Conservation (phyloP, 2,113 vertebrate species). For the Rhea americana region DNA sequence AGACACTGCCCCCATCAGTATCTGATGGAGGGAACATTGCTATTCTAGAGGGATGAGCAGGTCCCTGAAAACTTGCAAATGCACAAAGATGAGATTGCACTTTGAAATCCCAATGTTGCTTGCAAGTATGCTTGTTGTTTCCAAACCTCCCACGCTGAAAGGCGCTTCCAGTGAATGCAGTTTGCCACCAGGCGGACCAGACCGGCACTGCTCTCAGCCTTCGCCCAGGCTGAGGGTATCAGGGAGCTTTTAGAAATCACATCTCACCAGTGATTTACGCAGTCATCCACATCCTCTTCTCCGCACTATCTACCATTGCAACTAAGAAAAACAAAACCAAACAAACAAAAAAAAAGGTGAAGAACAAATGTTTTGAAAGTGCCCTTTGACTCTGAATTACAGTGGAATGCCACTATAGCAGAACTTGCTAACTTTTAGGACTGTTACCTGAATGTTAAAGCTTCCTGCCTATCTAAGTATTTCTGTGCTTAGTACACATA, state of each 20-base stretch:
- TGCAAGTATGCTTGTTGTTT: neutral
- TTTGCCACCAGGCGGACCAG: conserved; percentile 74
- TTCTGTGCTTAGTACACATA: accelerated
- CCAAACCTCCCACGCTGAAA: neutral
- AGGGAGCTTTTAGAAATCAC: neutral
- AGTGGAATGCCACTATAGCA: neutral
- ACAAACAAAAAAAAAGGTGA: neutral
- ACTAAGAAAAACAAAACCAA: neutral
- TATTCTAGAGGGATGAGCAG: neutral
- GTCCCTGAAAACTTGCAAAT: neutral
- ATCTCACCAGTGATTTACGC: accelerated
- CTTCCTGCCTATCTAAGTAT: neutral
- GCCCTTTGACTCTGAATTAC: neutral
- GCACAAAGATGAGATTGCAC: neutral
- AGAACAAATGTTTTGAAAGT: neutral
- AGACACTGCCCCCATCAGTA: neutral
- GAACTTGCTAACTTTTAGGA: neutral
- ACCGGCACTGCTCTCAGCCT: conserved; percentile 43
- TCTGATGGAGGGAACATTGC: neutral
- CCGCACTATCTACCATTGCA: neutral
- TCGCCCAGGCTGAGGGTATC: accelerated
- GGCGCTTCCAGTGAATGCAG: conserved; percentile 33
- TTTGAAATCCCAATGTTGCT: neutral
- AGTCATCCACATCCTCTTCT: accelerated
- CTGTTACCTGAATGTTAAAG: neutral